Base-by-base conservation (phyloP, 2,888 invertebrate genomes). In the Machimus rusticus region DNA sequence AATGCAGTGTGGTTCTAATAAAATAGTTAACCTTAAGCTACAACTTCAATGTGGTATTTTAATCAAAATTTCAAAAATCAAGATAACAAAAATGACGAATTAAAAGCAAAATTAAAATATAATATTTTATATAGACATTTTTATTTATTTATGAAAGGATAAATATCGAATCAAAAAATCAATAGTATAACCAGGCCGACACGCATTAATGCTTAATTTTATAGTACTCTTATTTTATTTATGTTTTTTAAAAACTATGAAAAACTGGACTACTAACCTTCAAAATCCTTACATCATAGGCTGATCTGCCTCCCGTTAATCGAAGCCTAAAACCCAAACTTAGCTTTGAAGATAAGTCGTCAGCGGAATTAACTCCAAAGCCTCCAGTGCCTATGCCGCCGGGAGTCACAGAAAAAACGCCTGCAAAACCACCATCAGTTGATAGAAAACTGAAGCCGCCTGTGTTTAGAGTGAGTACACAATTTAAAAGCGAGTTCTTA, bases 311-410 rank as follows among this genome's bases (percentile, higher is more conserved):
- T 16, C 95, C 94, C 51, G 97, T 98, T 37, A 96, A 98, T 91
- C 94, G 98, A 84, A 96, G 95, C 74, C 93, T 97, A 57, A 98
- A 98, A 92, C 98, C 98, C 3, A 93, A 92, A 89, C 88, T 90
- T 0, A 90, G 88, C 87, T 57, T 90, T n/a, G 92, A 92, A 88
- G 92, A 92, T 66, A 92, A 91, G 76, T 90, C 91, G 23, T 90
- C 91, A 2, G 91, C 91, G 74, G 92, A 92, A 79, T 88, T 91
- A 46, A 90, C 92, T 2, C 91, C 91, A 39, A 92, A 92, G 88
- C 92, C 92, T 16, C 92, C 92, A 28, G 89, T 79, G 23, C 77
- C 37, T 55, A 12, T 51, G 19, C 31, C 57, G 16, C 6, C 57
- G 37, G 57, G 57, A 78, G 86, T 86, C 55, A 31, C 87, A 46